phyloP scores from a whole-genome alignment of 2,797 vertebrate species.

The Diceros bicornis region DNA sequence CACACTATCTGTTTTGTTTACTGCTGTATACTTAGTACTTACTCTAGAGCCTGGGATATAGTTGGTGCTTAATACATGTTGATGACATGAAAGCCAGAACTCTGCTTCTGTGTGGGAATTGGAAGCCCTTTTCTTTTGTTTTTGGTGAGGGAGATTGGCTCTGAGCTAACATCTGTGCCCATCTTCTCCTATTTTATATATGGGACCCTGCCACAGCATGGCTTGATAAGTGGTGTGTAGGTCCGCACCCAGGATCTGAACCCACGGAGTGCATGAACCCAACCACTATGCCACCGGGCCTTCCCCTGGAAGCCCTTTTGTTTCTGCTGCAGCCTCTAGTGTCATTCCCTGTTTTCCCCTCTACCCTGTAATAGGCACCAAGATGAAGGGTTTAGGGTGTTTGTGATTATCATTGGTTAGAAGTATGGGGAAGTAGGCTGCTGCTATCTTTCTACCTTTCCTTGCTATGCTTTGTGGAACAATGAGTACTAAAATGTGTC shows the following conservation, averaged over 20 bases:
- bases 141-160: too few species aligned
- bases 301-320: not conserved
- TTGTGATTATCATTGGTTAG: not conserved
- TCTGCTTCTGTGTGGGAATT: not conserved
- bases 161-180: too few species aligned
- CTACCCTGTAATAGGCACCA: not conserved
- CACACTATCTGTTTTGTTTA: not conserved
- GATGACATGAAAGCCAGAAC: not conserved
- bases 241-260: too few species aligned
- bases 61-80: not conserved
- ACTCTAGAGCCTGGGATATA: not conserved
- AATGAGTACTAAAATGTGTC: not conserved
- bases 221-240: too few species aligned
- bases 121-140: not conserved
- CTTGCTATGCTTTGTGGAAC: not conserved
- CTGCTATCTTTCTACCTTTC: conserved; percentile 7
- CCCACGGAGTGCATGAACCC: too few species aligned
- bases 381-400: not conserved
- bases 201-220: too few species aligned
- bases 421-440: not conserved
- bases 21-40: not conserved
- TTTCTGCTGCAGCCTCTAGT: not conserved
- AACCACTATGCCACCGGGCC: too few species aligned
- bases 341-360: not conserved
- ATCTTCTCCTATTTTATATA: too few species aligned